These are phyloP conservation scores for Stictonetta naevosa DNA, from an alignment of 2,113 vertebrate species.

Conservation along the genomic window DNA sequence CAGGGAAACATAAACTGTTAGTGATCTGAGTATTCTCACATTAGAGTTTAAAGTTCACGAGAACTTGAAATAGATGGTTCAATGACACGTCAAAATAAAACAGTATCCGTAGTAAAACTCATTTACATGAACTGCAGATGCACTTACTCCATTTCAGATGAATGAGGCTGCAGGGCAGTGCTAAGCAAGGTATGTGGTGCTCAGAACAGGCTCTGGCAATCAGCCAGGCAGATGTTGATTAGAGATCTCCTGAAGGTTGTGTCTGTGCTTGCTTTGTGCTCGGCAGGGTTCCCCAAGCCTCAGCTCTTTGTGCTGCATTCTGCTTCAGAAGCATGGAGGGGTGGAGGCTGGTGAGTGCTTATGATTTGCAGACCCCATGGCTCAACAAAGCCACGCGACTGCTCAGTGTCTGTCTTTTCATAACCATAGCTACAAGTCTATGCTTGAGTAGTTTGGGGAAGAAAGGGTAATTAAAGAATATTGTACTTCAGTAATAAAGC, in stretches of 20 bases:
- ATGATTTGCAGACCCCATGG: rapidly evolving
- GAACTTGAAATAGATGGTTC: neutral
- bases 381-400: rapidly evolving
- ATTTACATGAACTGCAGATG: neutral
- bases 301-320: neutral
- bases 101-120: neutral
- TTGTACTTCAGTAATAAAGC: neutral
- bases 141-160: neutral
- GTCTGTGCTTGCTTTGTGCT: neutral
- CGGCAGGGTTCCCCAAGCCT: neutral
- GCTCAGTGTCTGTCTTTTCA: neutral
- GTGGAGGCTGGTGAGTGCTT: neutral
- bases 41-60: neutral
- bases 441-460: neutral
- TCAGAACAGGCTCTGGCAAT: neutral
- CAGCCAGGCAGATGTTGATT: neutral
- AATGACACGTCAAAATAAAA: neutral
- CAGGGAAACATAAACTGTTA: neutral
- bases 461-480: neutral
- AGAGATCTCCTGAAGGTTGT: neutral
- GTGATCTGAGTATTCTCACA: neutral
- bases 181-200: neutral
- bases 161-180: neutral
- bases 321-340: rapidly evolving
- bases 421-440: neutral